Percentiles rank a stretch among this genome's conserved stretches.
phyloP scores from a whole-genome alignment of 2,888 invertebrate genomes.

The Xestia c-nigrum region DNA sequence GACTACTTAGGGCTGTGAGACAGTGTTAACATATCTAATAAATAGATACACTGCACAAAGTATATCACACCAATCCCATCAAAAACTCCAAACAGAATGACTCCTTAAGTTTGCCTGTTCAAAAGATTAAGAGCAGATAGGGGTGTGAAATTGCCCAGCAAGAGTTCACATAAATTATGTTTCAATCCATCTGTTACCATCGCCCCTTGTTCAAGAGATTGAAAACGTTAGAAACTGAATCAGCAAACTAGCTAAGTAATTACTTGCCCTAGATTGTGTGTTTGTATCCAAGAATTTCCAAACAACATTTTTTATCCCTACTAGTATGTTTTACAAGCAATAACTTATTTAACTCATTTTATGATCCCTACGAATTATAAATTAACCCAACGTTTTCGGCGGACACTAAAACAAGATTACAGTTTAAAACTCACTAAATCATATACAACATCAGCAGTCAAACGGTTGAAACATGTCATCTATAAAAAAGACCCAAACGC shows the following conservation, averaged over 20 bases:
- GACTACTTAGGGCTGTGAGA: too few species aligned
- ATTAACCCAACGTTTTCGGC: conserved; percentile 47
- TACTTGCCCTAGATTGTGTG: not conserved
- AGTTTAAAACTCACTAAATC: conserved; percentile 71
- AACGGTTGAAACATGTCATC: conserved; percentile 60
- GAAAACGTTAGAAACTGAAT: not conserved
- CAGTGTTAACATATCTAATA: too few species aligned
- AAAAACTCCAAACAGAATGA: not conserved
- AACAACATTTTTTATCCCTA: not conserved
- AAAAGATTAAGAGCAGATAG: not conserved
- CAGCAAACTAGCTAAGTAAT: not conserved
- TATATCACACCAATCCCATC: not conserved
- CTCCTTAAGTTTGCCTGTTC: not conserved
- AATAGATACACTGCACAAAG: not conserved
- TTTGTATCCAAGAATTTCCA: not conserved
- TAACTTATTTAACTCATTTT: conserved; percentile 49
- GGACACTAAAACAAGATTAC: conserved; percentile 51
- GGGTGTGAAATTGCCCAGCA: conserved; percentile 9
- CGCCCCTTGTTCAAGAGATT: not conserved
- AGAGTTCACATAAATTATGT: conserved; percentile 25
- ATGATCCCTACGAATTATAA: conserved; percentile 55
- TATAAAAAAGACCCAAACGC: conserved; percentile 44
- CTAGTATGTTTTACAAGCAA: conserved; percentile 41
- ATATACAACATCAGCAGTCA: conserved; percentile 69
- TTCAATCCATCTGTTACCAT: conserved; percentile 5